Percentiles rank a stretch among this genome's conserved stretches.
Conservation (phyloP, 1,140 invertebrate genomes). For the Ephestia elutella region DNA sequence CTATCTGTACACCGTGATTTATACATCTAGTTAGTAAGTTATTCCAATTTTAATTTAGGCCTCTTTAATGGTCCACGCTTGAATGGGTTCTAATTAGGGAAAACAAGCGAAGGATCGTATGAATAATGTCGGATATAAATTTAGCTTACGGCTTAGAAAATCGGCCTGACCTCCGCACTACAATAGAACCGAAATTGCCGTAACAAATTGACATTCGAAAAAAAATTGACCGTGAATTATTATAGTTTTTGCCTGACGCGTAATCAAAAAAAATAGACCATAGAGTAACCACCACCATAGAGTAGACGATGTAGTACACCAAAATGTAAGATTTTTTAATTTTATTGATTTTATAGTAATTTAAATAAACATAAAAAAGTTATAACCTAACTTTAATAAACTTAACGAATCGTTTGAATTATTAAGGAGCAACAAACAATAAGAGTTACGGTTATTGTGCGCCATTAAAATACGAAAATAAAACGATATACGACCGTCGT, state of each 20-base stretch:
- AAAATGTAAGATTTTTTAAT: not conserved
- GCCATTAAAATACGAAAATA: slow-evolving; percentile 19
- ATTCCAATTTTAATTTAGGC: slow-evolving; percentile 73
- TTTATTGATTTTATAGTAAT: not conserved
- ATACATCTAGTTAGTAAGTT: slow-evolving; percentile 73
- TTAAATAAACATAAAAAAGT: not conserved
- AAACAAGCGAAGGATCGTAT: slow-evolving; percentile 54
- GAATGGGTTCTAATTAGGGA: slow-evolving; percentile 73
- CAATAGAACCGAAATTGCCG: slow-evolving; percentile 48
- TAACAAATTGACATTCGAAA: slow-evolving; percentile 60
- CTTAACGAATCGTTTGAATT: slow-evolving; percentile 8
- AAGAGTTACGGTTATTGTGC: slow-evolving; percentile 22
- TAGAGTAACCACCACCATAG: too few relatives aligned
- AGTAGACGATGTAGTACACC: too few relatives aligned
- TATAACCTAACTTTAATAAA: not conserved
- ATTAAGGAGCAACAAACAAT: slow-evolving; percentile 17
- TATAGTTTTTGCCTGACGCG: slow-evolving; percentile 4
- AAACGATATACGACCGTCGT: slow-evolving; percentile 16
- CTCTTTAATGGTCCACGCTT: slow-evolving; percentile 68
- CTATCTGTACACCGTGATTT: slow-evolving; percentile 61
- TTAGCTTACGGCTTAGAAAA: slow-evolving; percentile 60
- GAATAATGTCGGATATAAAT: slow-evolving; percentile 71
- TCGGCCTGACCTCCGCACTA: slow-evolving; percentile 43
- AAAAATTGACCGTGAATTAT: slow-evolving; percentile 50
- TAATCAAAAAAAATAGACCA: too few relatives aligned